Evolutionary conservation across 1,140 invertebrate species (phyloP).

Genomic region (Habropoda laboriosa): DNA sequence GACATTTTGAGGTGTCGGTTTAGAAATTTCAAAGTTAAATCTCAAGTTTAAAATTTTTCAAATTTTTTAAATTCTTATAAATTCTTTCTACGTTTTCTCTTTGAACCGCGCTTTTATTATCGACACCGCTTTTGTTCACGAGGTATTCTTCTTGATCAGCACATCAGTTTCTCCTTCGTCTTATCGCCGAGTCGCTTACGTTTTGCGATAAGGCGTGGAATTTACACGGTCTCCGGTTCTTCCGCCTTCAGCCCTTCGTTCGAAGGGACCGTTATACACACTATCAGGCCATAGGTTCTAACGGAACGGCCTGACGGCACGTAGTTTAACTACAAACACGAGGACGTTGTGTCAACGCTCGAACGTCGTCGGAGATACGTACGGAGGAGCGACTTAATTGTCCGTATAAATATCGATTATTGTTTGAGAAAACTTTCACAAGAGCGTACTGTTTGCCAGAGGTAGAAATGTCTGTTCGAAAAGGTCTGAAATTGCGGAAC

Average conservation of each 20-base stretch:
- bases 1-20: too few relatives aligned
- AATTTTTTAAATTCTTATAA: too few relatives aligned
- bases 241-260: conserved; percentile 4
- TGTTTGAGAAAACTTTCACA: conserved; percentile 55
- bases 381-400: conserved; percentile 46
- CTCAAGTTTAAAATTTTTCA: too few relatives aligned
- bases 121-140: background rate
- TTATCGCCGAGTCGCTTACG: background rate
- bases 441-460: too few relatives aligned
- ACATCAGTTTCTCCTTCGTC: too few relatives aligned
- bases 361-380: conserved; percentile 24
- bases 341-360: conserved; percentile 40
- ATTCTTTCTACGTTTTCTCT: background rate
- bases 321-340: conserved; percentile 34
- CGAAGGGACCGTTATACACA: background rate
- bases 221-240: conserved; percentile 24
- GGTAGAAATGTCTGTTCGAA: background rate
- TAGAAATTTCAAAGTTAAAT: too few relatives aligned
- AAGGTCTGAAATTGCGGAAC: background rate
- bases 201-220: conserved; percentile 1
- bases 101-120: background rate
- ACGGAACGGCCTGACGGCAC: background rate
- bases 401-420: conserved; percentile 48
- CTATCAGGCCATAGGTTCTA: background rate
- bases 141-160: background rate